phyloP scores from a whole-genome alignment of 2,888 invertebrate genomes.

The Hypsopygia costalis region DNA sequence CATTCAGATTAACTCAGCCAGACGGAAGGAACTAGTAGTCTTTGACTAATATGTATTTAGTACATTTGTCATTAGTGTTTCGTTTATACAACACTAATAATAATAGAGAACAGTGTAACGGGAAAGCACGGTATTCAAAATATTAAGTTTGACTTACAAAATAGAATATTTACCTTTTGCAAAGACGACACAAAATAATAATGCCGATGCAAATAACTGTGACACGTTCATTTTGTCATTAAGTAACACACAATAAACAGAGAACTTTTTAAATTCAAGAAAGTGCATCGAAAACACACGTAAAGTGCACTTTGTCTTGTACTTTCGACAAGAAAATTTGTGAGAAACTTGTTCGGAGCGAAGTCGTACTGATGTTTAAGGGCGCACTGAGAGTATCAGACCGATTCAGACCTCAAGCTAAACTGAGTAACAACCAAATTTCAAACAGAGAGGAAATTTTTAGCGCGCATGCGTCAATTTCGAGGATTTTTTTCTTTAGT shows the following conservation, averaged over 20 bases:
- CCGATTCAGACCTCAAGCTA: not conserved
- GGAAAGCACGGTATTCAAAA: too few relatives aligned
- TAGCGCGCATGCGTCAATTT: constrained; percentile 34
- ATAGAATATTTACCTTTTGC: constrained; percentile 43
- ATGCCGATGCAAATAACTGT: constrained; percentile 23
- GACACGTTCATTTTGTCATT: constrained; percentile 28
- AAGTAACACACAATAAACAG: not conserved
- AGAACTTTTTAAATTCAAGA: constrained; percentile 10
- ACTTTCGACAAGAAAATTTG: not conserved
- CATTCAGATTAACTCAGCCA: too few relatives aligned
- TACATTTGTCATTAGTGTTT: too few relatives aligned
- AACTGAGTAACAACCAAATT: constrained; percentile 1
- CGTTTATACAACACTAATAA: too few relatives aligned
- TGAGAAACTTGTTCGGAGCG: not conserved
- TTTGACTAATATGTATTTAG: too few relatives aligned
- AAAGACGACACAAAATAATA: constrained; percentile 27
- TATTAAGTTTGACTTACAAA: too few relatives aligned
- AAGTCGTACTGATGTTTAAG: not conserved
- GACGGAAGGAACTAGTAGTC: too few relatives aligned
- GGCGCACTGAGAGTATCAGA: not conserved
- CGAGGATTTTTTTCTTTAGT: constrained; percentile 3
- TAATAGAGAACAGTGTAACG: too few relatives aligned
- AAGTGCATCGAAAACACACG: not conserved
- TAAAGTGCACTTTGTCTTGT: not conserved
- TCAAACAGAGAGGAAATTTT: not conserved